phyloP scores from a whole-genome alignment of 2,113 vertebrate species.

The Sakesphorus luctuosus region DNA sequence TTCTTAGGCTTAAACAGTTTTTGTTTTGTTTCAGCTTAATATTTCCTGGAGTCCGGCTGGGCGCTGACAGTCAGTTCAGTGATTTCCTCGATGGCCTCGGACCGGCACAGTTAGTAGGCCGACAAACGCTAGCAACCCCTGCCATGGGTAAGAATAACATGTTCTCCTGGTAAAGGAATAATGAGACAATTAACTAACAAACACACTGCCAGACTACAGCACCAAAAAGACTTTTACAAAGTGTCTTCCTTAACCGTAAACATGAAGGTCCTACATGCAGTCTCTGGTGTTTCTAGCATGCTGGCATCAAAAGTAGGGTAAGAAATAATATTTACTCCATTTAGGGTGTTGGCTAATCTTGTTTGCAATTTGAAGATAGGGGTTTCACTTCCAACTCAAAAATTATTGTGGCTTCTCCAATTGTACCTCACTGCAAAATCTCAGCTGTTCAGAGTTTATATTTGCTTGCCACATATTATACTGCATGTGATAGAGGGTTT shows the following conservation, averaged over 20 bases:
- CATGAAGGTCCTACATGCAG: background rate
- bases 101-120: conserved; percentile 94
- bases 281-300: background rate
- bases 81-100: conserved; percentile 97
- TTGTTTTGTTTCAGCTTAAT: conserved; percentile 82
- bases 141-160: conserved; percentile 90
- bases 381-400: background rate
- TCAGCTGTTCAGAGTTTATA: background rate
- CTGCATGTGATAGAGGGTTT: background rate
- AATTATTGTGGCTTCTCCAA: background rate
- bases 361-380: background rate
- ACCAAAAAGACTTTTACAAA: background rate
- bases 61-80: conserved; percentile 95
- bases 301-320: background rate
- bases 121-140: conserved; percentile 95
- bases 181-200: background rate
- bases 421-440: background rate
- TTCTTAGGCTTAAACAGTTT: background rate
- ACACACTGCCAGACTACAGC: background rate
- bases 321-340: background rate
- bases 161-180: background rate
- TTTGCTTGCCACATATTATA: background rate
- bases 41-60: conserved; percentile 93
- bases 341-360: background rate
- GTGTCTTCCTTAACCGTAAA: background rate